Evolutionary conservation across 2,113 vertebrate species (phyloP), one percentile per base, ranked within the genome.

Genomic region (Thunnus thynnus): DNA sequence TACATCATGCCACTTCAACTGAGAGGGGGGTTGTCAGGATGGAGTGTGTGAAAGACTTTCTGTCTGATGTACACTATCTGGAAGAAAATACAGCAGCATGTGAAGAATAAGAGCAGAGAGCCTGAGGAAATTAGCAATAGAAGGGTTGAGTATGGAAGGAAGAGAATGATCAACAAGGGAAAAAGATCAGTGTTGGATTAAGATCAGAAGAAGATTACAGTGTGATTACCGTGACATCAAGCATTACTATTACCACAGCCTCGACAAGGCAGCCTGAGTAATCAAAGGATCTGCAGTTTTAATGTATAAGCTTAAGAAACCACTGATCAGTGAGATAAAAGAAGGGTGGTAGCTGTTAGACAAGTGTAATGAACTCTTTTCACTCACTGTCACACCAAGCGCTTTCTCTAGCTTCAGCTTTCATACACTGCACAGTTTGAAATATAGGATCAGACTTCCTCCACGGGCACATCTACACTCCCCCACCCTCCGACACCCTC

Each of bases 111-210:
- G 70, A 76, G 20, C 13, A 61, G 51, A 46, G 48, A 69, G 79
- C 50, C n/a, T 50, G 76, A 54, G 70, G 78, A 84, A 82, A 75
- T 61, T 17, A 80, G 56, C 3, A 1, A 50, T 22, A 50, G 50
- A 69, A 48, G 62, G 11, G 44, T 58, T 62, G n/a, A 20, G 58
- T 52, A 57, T 72, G 30, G 48, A 76, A 51, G 55, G 57, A 47
- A 66, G 76, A 76, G 54, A 84, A 79, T 48, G 60, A 82, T 83
- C 71, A 91, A 69, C 68, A 76, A 66, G 65, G 63, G 72, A 83
- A 72, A 41, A 71, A 72, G 75, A 84, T 91, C 81, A 83, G 86
- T 70, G 79, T 56, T 80, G 78, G 88, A 87, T 93, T 88, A 72
- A 76, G 89, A 91, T 74, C 50, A 83, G 78, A 82, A 61, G 64